A percentile compares a stretch with the other conserved stretches of the same genome.
These are phyloP conservation scores for Bursaphelenchus okinawaensis DNA, from an alignment of 2,888 invertebrate genomes.

Conservation along the genomic window DNA sequence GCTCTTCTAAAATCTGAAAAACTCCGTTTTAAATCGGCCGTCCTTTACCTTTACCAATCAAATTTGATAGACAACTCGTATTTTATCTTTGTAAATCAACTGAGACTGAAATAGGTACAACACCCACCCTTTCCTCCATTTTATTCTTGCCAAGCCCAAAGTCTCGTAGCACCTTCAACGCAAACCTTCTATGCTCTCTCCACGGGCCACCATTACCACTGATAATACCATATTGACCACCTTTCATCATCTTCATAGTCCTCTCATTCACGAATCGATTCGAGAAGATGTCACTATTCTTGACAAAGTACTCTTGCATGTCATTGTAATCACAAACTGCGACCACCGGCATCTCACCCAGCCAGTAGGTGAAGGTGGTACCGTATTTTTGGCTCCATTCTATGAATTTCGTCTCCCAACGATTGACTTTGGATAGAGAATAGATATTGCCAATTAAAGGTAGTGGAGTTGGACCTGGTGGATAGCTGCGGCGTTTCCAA, in stretches of 20 bases:
- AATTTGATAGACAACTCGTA: too few species aligned
- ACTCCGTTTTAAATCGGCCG: too few species aligned
- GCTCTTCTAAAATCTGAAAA: too few species aligned
- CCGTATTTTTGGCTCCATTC: constrained; percentile 31
- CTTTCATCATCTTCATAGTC: neutral
- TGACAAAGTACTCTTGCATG: too few species aligned
- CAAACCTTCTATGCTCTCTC: constrained; percentile 17
- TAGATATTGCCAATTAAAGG: neutral
- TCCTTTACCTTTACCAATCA: too few species aligned
- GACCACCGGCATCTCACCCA: constrained; percentile 23
- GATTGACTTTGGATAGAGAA: neutral
- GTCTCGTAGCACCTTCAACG: constrained; percentile 20
- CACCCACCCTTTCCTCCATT: constrained; percentile 19
- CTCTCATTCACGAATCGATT: constrained; percentile 7
- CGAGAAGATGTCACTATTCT: constrained; percentile 25
- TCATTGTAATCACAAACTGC: constrained; percentile 26
- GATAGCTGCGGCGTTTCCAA: constrained; percentile 14
- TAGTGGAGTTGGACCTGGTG: constrained; percentile 4
- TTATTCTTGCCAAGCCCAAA: constrained; percentile 20
- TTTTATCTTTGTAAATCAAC: too few species aligned
- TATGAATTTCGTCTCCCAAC: constrained; percentile 20
- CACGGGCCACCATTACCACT: too few species aligned
- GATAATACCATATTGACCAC: too few species aligned
- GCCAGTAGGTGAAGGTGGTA: constrained; percentile 26
- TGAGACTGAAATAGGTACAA: too few species aligned